These are phyloP conservation scores for Anoplophora glabripennis DNA, from an alignment of 1,140 invertebrate species.

Conservation along the genomic window DNA sequence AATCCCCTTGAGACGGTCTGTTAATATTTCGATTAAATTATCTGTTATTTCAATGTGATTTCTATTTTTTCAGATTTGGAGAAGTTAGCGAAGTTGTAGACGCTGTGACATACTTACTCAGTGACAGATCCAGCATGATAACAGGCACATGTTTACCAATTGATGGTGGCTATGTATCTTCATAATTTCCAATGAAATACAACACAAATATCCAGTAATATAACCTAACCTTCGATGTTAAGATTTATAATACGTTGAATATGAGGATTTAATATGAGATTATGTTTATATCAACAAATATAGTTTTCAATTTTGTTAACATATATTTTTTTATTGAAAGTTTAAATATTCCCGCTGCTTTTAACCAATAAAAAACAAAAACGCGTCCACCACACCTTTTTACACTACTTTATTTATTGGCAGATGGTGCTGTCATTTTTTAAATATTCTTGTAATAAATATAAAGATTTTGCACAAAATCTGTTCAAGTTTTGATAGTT, in stretches of 20 bases:
- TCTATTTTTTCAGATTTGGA: conserved; percentile 55
- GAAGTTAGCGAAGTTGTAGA: conserved; percentile 84
- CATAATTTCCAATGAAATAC: conserved; percentile 23
- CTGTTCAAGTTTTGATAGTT: no score
- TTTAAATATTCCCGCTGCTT: no score
- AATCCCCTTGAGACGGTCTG: conserved; percentile 69
- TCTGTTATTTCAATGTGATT: background rate
- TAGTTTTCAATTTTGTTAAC: background rate
- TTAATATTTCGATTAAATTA: background rate
- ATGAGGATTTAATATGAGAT: background rate
- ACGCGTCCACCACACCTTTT: no score
- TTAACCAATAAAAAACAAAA: no score
- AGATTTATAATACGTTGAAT: background rate
- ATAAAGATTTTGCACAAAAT: no score
- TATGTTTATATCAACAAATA: background rate
- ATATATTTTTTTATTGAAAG: background rate
- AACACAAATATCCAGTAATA: no score
- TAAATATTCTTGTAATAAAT: no score
- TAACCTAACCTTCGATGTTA: no score
- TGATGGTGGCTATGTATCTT: conserved; percentile 71
- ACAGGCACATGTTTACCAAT: conserved; percentile 74
- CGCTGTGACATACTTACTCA: conserved; percentile 76
- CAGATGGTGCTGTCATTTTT: no score
- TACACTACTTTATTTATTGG: no score
- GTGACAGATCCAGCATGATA: conserved; percentile 79